A percentile compares a stretch with the other conserved stretches of the same genome.
Conservation (phyloP, 2,113 vertebrate genomes). For the Notiomystis cincta region DNA sequence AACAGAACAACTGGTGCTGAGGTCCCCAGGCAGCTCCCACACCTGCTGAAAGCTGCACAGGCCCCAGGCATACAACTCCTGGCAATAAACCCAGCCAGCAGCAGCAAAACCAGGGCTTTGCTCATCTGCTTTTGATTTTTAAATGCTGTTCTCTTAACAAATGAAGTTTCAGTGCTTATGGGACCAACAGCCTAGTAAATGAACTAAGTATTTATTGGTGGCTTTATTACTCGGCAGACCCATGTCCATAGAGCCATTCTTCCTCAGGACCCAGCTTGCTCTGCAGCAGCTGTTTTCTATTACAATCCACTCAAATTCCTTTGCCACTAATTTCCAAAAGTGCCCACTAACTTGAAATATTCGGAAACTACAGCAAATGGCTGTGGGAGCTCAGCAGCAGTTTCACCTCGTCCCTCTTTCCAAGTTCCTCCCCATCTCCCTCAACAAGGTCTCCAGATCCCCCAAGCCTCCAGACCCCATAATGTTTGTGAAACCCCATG, state of each 20-base stretch:
- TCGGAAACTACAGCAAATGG: neutral
- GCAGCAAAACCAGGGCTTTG: neutral
- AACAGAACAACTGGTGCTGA: neutral
- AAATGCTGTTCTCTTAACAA: neutral
- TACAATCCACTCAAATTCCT: conserved; percentile 3
- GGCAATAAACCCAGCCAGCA: neutral
- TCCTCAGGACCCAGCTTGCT: neutral
- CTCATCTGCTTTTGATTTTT: conserved; percentile 20
- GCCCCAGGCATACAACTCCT: neutral
- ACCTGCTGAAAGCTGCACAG: neutral
- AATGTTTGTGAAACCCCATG: neutral
- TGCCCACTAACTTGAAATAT: neutral
- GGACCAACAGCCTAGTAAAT: conserved; percentile 28
- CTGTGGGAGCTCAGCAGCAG: neutral
- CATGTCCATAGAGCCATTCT: neutral
- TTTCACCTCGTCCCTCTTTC: neutral
- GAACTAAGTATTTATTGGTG: conserved; percentile 49
- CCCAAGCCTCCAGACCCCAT: neutral
- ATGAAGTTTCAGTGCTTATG: conserved; percentile 34
- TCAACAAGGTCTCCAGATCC: neutral
- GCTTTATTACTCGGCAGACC: conserved; percentile 21
- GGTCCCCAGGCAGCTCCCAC: neutral
- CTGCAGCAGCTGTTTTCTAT: conserved; percentile 31
- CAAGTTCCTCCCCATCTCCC: neutral
- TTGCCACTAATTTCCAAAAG: neutral